Evolutionary conservation across 2,888 invertebrate species (phyloP), one percentile per base, ranked within the genome.

Genomic region (Dolichopus griseipennis): DNA sequence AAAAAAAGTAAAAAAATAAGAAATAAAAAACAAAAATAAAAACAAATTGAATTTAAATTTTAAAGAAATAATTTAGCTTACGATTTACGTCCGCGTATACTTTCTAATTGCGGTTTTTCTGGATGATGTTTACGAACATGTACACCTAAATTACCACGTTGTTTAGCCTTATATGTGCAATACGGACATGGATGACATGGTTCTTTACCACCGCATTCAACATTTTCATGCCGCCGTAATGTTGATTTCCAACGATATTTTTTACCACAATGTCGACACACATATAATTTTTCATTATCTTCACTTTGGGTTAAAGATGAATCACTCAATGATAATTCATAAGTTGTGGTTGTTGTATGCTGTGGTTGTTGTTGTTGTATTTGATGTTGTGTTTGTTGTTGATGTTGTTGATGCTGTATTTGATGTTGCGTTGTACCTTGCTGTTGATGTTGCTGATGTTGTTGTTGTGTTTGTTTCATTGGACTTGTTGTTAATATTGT

Each of bases 161-260:
- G 92, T 76, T 92, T 90, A 71, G 92, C 91, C 75, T 86, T 85
- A 83, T 90, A 90, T 27, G 88, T 84, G 82, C 91, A 92, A 78
- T 89, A 87, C 15, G 91, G 90, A 76, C 92, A 92, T 72, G 90
- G 89, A 82, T 91, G 91, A 71, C 89, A 86, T 0, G 92, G 92
- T 72, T 91, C 89, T 78, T 92, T 92, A 72, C 91, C 91, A 64
- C 91, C 90, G 81, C 92, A 92, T 81, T 92, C 92, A 71, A 91
- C 91, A 83, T 88, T 90, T 81, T 91, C 91, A 82, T 92, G 92
- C 6, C 91, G 86, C 15, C 90, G 85, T 84, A 92, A 84, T 70
- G 92, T 92, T 66, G 91, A 91, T 82, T 90, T 92, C 92, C 92
- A 92, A 75, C 92, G 87, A 81, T 93, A 93, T 73, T 89, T 86